phyloP scores from a whole-genome alignment of 2,888 invertebrate genomes.

The Chorisops tibialis region DNA sequence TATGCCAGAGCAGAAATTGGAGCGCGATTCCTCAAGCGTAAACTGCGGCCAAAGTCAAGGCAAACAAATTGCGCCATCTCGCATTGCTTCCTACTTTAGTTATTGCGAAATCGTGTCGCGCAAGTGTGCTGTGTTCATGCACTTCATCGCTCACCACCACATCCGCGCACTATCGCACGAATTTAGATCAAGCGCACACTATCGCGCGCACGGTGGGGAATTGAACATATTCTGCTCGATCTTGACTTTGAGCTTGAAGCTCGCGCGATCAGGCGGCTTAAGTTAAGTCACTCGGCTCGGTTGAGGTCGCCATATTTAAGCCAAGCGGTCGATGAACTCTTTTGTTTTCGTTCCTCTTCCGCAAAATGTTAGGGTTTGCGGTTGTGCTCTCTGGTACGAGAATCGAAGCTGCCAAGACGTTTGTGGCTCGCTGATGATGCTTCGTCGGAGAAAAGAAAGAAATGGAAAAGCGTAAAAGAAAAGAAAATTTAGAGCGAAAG shows the following conservation, averaged over 20 bases:
- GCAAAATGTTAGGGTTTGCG: slow-evolving; percentile 1
- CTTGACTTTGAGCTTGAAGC: slow-evolving; percentile 24
- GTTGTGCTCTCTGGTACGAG: background rate
- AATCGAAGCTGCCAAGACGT: too few species aligned
- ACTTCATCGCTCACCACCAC: background rate
- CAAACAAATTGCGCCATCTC: background rate
- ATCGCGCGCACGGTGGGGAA: background rate
- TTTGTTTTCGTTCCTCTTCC: slow-evolving; percentile 26
- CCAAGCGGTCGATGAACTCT: slow-evolving; percentile 24
- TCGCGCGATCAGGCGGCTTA: slow-evolving; percentile 3
- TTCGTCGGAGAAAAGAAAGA: slow-evolving; percentile 18
- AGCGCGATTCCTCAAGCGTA: slow-evolving; percentile 1
- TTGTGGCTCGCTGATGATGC: too few species aligned
- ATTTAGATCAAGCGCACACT: slow-evolving; percentile 1
- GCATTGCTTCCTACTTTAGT: slow-evolving; percentile 3
- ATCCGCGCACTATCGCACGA: background rate
- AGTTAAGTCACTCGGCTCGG: background rate
- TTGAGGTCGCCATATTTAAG: slow-evolving; percentile 16
- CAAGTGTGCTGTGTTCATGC: background rate
- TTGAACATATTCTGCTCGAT: slow-evolving; percentile 3
- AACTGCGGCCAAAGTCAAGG: slow-evolving; percentile 26
- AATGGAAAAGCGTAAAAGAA: slow-evolving; percentile 23
- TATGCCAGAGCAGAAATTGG: background rate
- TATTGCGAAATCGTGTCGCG: slow-evolving; percentile 3
- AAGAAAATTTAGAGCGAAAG: slow-evolving; percentile 25